phyloP scores from a whole-genome alignment of 2,888 invertebrate genomes.

The Nymphalis c-album region DNA sequence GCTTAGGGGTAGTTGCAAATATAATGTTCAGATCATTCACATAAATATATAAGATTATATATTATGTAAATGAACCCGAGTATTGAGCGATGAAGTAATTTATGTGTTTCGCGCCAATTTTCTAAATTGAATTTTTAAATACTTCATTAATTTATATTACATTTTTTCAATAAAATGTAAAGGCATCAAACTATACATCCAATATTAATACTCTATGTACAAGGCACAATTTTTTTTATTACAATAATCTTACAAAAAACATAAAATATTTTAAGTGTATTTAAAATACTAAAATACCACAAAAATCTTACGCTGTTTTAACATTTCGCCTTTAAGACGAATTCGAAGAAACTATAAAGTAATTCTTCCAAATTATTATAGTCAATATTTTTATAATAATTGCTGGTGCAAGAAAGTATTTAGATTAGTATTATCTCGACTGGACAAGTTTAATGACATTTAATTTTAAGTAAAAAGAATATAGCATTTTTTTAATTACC shows the following conservation, averaged over 20 bases:
- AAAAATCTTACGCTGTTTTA: conserved; percentile 15
- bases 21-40: background rate
- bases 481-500: conserved; percentile 14
- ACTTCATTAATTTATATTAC: background rate
- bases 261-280: conserved; percentile 18
- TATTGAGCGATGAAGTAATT: background rate
- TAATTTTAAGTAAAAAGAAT: conserved; percentile 9
- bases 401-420: conserved; percentile 65
- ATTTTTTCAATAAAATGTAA: background rate
- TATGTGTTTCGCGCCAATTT: background rate
- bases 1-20: conserved; percentile 9
- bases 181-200: conserved; percentile 4
- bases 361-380: conserved; percentile 58
- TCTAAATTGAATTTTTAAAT: background rate
- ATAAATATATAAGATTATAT: background rate
- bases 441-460: conserved; percentile 42
- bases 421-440: conserved; percentile 56
- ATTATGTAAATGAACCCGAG: conserved; percentile 2
- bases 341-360: conserved; percentile 39
- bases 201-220: conserved; percentile 4
- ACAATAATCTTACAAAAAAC: conserved; percentile 5
- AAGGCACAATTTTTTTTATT: conserved; percentile 14
- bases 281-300: conserved; percentile 27
- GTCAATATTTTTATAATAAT: conserved; percentile 71
- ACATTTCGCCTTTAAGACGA: conserved; percentile 29